Evolutionary conservation across 2,888 invertebrate genomes (phyloP).

Genomic region (Vannuccia rotundouncinata): DNA sequence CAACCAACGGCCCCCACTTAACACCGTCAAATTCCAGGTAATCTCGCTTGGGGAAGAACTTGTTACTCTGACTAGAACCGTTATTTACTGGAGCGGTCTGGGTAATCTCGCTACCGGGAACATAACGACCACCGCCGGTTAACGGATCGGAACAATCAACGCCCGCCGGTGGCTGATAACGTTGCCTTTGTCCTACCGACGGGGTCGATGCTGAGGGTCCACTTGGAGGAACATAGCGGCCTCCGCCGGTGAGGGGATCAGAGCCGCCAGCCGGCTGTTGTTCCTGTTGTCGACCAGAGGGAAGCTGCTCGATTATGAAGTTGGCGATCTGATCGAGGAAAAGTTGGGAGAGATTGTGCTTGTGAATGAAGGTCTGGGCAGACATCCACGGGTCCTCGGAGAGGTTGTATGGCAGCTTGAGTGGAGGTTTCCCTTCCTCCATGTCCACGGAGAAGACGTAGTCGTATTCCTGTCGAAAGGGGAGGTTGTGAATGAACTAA

Average conservation of each 20-base stretch:
- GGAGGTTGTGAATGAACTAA: background rate
- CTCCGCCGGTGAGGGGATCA: slow-evolving; percentile 43
- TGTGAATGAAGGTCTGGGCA: slow-evolving; percentile 80
- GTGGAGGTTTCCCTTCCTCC: slow-evolving; percentile 75
- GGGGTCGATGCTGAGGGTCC: background rate
- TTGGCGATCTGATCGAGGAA: slow-evolving; percentile 83
- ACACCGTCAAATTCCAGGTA: background rate
- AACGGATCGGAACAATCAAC: slow-evolving; percentile 28
- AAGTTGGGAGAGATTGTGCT: slow-evolving; percentile 72
- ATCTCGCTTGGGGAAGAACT: slow-evolving; percentile 63
- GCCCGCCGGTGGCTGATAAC: slow-evolving; percentile 42
- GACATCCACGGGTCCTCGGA: slow-evolving; percentile 84
- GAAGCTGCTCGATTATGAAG: slow-evolving; percentile 63
- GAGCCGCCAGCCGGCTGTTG: background rate
- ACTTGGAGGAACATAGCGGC: background rate
- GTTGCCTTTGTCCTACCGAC: background rate
- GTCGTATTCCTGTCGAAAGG: slow-evolving; percentile 68
- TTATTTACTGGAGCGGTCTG: too few species aligned
- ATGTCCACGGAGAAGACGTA: slow-evolving; percentile 92
- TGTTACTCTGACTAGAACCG: slow-evolving; percentile 49
- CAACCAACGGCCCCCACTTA: background rate
- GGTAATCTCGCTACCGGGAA: too few species aligned
- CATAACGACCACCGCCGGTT: slow-evolving; percentile 43
- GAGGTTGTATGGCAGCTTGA: slow-evolving; percentile 82
- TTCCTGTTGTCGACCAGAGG: background rate